Percentiles rank a stretch among this genome's conserved stretches.
Conservation (phyloP, 2,888 invertebrate genomes). For the Agrotis puta region DNA sequence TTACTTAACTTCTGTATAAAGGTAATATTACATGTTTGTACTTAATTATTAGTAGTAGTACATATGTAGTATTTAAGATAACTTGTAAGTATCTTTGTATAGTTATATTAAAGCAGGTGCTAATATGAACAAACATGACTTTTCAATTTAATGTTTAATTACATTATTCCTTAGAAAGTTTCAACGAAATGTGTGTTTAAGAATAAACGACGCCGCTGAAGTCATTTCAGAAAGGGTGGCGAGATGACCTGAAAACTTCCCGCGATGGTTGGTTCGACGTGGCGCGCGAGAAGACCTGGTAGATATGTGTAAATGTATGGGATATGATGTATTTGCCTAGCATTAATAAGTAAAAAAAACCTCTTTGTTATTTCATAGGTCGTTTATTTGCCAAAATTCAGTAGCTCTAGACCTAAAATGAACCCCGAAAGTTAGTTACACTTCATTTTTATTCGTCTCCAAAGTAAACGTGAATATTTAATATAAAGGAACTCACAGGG, state of each 20-base stretch:
- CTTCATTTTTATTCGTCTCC: conserved; percentile 15
- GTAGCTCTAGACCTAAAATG: background rate
- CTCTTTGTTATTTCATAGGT: background rate
- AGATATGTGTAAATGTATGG: background rate
- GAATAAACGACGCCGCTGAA: background rate
- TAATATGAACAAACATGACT: background rate
- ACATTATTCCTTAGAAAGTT: background rate
- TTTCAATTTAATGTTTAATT: background rate
- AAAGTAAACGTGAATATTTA: conserved; percentile 48
- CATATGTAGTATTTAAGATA: background rate
- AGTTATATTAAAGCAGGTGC: no score
- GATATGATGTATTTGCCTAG: background rate
- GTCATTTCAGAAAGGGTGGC: background rate
- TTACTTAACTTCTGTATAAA: conserved; percentile 1
- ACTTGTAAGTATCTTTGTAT: background rate
- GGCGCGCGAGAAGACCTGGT: background rate
- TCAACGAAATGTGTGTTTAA: background rate
- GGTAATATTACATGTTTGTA: background rate
- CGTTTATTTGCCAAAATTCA: background rate
- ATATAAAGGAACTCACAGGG: conserved; percentile 41
- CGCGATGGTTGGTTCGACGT: background rate
- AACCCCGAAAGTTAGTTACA: background rate
- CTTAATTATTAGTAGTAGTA: background rate
- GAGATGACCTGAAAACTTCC: background rate
- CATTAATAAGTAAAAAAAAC: background rate